Percentiles rank a stretch among this genome's conserved stretches.
Conservation (phyloP, 2,113 vertebrate genomes). For the Passer montanus region DNA sequence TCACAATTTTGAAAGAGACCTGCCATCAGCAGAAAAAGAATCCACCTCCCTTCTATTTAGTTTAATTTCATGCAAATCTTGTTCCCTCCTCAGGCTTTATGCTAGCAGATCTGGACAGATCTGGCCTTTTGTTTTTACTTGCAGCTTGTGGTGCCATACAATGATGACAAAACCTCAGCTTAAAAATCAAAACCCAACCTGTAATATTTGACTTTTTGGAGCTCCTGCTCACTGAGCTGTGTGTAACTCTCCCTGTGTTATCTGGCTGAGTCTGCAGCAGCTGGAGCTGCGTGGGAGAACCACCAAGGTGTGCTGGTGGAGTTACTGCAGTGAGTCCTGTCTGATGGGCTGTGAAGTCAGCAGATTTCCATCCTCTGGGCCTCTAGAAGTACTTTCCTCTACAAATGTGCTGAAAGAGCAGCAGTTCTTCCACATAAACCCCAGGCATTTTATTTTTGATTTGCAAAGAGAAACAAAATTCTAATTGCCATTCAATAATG, state of each 20-base stretch:
- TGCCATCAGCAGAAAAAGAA: not conserved
- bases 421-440: not conserved
- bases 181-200: not conserved
- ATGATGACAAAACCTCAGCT: not conserved
- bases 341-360: constrained; percentile 2
- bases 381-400: not conserved
- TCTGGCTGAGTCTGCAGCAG: not conserved
- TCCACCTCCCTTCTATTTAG: not conserved
- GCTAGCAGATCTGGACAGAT: not conserved
- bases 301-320: not conserved
- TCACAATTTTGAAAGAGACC: not conserved
- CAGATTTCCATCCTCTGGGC: not conserved
- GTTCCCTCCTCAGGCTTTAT: not conserved
- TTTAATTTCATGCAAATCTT: not conserved
- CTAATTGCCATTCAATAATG: not conserved
- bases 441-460: not conserved
- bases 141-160: not conserved
- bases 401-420: constrained; percentile 5
- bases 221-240: not conserved
- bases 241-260: not conserved
- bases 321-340: not conserved
- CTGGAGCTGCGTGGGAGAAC: rapidly evolving
- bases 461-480: not conserved
- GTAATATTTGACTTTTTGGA: not conserved
- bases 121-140: not conserved